Percentiles rank a stretch among this genome's conserved stretches.
Evolutionary conservation across 2,113 vertebrate genomes (phyloP).

Genomic region (Menura novaehollandiae): DNA sequence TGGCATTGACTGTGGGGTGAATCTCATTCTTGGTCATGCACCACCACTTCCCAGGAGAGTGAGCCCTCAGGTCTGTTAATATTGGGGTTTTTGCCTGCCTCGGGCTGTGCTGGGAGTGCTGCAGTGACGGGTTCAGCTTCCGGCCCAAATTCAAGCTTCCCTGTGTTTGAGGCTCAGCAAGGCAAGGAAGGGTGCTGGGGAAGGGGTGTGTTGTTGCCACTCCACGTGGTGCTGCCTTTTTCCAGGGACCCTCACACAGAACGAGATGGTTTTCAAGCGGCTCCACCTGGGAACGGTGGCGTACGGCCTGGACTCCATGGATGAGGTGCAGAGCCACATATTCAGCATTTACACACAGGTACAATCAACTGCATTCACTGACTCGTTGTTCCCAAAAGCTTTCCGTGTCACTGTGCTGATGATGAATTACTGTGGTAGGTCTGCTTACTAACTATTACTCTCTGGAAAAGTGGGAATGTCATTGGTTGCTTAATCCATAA

Average conservation of each 20-base stretch:
- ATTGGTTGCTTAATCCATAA: background rate
- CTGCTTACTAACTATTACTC: background rate
- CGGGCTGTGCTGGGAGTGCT: background rate
- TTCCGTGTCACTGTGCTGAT: background rate
- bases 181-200: background rate
- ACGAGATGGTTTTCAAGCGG: constrained; percentile 97
- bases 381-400: background rate
- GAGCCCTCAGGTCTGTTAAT: background rate
- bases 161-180: background rate
- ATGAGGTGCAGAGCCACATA: constrained; percentile 96
- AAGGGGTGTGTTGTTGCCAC: accelerated
- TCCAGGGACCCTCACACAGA: constrained; percentile 94
- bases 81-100: background rate
- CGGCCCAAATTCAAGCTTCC: background rate
- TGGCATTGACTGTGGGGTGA: background rate
- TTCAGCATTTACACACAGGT: constrained; percentile 98
- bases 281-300: constrained; percentile 95
- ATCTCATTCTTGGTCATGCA: background rate
- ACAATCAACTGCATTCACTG: background rate
- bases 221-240: background rate
- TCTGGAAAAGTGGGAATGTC: background rate
- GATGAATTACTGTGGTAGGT: background rate
- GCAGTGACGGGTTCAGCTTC: background rate
- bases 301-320: constrained; percentile 96
- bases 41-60: background rate